Conservation (phyloP, 1,140 invertebrate genomes). For the Watersipora subatra region DNA sequence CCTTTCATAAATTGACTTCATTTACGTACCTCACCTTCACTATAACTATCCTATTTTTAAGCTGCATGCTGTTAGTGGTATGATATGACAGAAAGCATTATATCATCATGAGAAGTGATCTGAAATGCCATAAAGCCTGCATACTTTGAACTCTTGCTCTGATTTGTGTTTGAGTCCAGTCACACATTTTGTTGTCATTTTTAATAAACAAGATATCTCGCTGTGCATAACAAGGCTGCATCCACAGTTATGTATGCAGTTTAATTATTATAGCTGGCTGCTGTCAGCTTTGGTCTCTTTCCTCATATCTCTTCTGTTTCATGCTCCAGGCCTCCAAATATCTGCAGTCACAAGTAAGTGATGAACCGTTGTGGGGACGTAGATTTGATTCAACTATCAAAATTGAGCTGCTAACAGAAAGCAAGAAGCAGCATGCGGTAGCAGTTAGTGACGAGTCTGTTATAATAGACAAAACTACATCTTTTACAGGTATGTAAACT, state of each 20-base stretch:
- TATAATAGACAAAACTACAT: background rate
- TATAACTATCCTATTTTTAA: too few relatives aligned
- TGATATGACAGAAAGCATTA: too few relatives aligned
- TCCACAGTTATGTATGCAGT: background rate
- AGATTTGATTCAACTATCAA: conserved; percentile 38
- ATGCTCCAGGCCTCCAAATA: conserved; percentile 50
- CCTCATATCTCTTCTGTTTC: background rate
- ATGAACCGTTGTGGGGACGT: conserved; percentile 66
- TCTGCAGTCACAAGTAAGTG: conserved; percentile 62
- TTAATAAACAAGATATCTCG: background rate
- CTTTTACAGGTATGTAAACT: too few relatives aligned
- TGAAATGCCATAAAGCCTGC: too few relatives aligned
- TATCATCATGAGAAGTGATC: too few relatives aligned
- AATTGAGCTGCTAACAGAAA: conserved; percentile 14
- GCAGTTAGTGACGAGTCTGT: background rate
- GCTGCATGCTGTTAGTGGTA: too few relatives aligned
- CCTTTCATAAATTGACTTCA: too few relatives aligned
- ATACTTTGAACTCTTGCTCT: too few relatives aligned
- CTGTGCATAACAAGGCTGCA: background rate
- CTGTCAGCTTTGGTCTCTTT: background rate
- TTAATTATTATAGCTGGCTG: background rate
- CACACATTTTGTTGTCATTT: background rate
- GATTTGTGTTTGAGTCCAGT: too few relatives aligned
- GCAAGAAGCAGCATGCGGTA: conserved; percentile 11
- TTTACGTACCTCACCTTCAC: too few relatives aligned